Base-by-base conservation (phyloP, 64 coral and sea anemone genomes). In the Stichodactyla helianthus region DNA sequence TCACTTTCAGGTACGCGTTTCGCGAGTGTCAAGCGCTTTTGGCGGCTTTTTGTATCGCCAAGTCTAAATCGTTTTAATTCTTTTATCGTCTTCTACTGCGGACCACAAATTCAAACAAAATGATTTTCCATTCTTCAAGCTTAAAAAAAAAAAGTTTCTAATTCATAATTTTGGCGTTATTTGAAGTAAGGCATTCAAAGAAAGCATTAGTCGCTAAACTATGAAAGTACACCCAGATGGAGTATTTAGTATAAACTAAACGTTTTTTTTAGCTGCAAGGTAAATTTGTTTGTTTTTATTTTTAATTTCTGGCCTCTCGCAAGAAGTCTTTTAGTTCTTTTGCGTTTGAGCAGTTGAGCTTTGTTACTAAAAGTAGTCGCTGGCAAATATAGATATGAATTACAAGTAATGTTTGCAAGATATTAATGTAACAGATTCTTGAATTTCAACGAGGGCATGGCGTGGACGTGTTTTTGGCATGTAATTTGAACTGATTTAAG, bases 1-100 rank as follows among this genome's bases (percentile, higher is more conserved):
- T 15, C 50, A 22, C 54, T 81, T 81, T 81, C 78, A 81, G 78
- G 78, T 81, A 81, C 17, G 78, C 3, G 78, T 53, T 74, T 74
- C 26, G 22, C 13, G 14, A 74, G 68, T 27, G n/a, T 74, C 25
- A 74, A 31, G 22, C 9, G 68, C 22, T 74, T 74, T 74, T 74
- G 68, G 68, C 68, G 68, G 68, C 25, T 31, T 74, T 74, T 74
- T 23, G 27, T 74, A 23, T 74, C 31, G 25, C 25, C 27, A 27
- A 0, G 10, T 74, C n/a, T 44, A 74, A 14, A 5, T 74, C 10
- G 68, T 31, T 31, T 74, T 31, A 31, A 27, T 5, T 31, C 25
- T 27, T 74, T 74, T 74, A 28, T 74, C 0, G 19, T 31, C 10
- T 8, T 74, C 11, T 23, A 28, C 25, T 13, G 22, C 56, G 22